Evolutionary conservation across 2,113 vertebrate genomes (phyloP).

Genomic region (Etheostoma cragini): DNA sequence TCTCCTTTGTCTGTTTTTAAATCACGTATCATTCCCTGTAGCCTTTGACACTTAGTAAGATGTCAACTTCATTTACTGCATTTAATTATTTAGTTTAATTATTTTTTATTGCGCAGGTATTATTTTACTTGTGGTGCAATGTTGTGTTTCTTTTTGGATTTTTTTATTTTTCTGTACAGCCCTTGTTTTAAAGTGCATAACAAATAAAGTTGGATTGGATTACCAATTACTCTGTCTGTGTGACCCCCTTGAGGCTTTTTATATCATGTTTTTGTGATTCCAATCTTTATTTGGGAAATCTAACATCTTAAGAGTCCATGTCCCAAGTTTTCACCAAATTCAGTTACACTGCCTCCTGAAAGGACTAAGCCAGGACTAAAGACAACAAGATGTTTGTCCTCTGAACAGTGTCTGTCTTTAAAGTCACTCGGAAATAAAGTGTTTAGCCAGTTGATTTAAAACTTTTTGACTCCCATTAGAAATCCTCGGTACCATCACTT

Average conservation of each 20-base stretch:
- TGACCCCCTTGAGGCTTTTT: background rate
- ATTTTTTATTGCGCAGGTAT: no score
- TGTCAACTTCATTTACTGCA: no score
- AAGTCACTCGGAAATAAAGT: conserved; percentile 17
- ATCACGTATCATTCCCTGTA: no score
- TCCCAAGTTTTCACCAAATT: conserved; percentile 14
- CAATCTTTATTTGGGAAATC: background rate
- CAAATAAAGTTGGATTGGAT: no score
- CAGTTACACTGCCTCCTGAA: background rate
- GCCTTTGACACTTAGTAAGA: no score
- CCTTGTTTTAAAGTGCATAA: no score
- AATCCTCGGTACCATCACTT: background rate
- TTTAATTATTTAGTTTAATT: no score
- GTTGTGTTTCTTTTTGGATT: no score
- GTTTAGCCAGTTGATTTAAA: background rate
- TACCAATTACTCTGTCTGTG: conserved; percentile 25
- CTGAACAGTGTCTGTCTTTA: conserved; percentile 14
- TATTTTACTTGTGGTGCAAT: no score
- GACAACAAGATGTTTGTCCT: conserved; percentile 3
- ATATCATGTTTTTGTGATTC: background rate
- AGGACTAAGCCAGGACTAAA: conserved; percentile 12
- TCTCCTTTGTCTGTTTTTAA: no score
- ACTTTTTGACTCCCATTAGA: background rate
- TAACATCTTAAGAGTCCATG: conserved; percentile 24
- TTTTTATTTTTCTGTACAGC: no score